A percentile compares a stretch with the other conserved stretches of the same genome.
Evolutionary conservation across 2,113 vertebrate genomes (phyloP).

Genomic region (Galemys pyrenaicus): DNA sequence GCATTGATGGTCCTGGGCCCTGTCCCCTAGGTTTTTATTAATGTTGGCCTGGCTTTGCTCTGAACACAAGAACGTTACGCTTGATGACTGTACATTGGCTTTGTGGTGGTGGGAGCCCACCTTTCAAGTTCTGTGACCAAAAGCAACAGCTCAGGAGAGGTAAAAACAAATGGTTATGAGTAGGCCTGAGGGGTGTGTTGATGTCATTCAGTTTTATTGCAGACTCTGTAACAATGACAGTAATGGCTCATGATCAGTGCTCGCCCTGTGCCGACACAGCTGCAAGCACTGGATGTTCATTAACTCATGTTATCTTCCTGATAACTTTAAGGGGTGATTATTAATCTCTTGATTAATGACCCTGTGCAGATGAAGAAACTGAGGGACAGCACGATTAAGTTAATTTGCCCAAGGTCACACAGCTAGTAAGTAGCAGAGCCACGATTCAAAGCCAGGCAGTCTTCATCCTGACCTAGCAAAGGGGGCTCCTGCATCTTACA

Average conservation of each 20-base stretch:
- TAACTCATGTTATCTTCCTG: neutral
- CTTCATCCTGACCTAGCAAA: neutral
- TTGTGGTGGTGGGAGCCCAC: neutral
- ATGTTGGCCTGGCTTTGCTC: neutral
- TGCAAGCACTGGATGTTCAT: constrained; percentile 8
- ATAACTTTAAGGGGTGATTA: neutral
- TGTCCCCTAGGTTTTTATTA: neutral
- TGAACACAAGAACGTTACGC: neutral
- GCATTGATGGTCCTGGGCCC: neutral
- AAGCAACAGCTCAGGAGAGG: neutral
- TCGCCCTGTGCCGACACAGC: neutral
- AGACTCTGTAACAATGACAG: neutral
- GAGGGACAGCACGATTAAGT: neutral
- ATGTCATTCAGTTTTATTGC: neutral
- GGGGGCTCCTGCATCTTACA: neutral
- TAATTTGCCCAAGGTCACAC: neutral
- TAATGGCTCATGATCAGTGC: neutral
- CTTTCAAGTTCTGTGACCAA: constrained; percentile 14
- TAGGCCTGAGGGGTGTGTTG: neutral
- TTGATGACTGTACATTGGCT: neutral
- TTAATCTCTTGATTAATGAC: constrained; percentile 9
- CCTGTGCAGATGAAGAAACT: neutral
- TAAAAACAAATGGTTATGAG: neutral
- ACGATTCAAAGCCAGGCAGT: neutral
- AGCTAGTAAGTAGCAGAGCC: neutral